A percentile compares a stretch with the other conserved stretches of the same genome.
Evolutionary conservation across 2,113 vertebrate species (phyloP).

Genomic region (Entelurus aequoreus): DNA sequence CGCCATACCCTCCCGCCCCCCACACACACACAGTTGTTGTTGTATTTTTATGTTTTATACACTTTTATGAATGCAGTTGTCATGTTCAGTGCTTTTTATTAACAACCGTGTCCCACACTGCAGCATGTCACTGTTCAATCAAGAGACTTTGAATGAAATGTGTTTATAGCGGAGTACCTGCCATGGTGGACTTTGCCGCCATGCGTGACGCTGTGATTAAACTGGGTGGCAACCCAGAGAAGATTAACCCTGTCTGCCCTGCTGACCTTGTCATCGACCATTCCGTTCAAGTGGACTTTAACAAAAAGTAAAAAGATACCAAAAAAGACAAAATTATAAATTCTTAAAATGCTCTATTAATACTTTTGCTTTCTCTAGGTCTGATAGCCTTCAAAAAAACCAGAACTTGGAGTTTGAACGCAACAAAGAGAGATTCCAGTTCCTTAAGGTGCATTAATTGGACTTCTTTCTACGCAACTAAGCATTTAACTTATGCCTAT

Average conservation of each 20-base stretch:
- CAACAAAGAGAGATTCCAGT: constrained; percentile 94
- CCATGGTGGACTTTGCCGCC: constrained; percentile 95
- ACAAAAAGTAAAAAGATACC: constrained; percentile 78
- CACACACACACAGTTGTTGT: too few relatives aligned
- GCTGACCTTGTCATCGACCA: constrained; percentile 98
- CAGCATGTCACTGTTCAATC: too few relatives aligned
- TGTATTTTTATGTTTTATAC: too few relatives aligned
- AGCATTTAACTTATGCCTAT: constrained; percentile 3
- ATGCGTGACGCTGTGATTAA: constrained; percentile 94
- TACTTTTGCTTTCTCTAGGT: constrained; percentile 55
- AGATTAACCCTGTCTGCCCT: constrained; percentile 92
- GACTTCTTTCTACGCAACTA: too few relatives aligned
- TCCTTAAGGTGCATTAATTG: constrained; percentile 83
- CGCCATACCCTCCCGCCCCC: not conserved
- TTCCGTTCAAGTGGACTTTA: constrained; percentile 98
- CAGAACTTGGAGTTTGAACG: constrained; percentile 97
- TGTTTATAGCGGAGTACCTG: constrained; percentile 84
- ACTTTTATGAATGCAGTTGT: too few relatives aligned
- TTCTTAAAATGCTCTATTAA: not conserved
- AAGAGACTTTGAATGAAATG: too few relatives aligned
- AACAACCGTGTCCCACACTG: too few relatives aligned
- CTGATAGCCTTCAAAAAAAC: constrained; percentile 94
- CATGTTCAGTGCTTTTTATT: too few relatives aligned
- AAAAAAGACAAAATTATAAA: not conserved
- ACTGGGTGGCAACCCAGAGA: constrained; percentile 88